A percentile compares a stretch with the other conserved stretches of the same genome.
phyloP scores from a whole-genome alignment of 2,888 invertebrate genomes.

The Tenthredo livida region DNA sequence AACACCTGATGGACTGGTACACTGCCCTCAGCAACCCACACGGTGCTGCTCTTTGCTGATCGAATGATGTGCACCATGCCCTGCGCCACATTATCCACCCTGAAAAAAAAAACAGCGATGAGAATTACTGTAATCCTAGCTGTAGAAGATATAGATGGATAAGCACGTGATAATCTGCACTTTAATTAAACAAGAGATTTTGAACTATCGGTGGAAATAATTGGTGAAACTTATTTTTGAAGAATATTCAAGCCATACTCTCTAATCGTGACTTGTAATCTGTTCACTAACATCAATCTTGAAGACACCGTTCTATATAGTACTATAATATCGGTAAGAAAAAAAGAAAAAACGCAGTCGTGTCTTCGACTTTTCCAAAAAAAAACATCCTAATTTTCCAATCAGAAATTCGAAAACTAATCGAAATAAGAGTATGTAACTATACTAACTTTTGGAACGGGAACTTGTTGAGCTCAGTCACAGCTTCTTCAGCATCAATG shows the following conservation, averaged over 20 bases:
- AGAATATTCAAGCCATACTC: neutral
- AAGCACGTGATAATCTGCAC: neutral
- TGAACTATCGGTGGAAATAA: neutral
- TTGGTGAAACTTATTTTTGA: neutral
- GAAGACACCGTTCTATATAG: neutral
- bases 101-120: neutral
- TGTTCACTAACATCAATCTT: too few species aligned
- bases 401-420: neutral
- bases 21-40: conserved; percentile 1
- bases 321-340: neutral
- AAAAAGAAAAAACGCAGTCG: neutral
- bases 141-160: neutral
- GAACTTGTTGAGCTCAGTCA: conserved; percentile 49
- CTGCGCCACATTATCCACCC: neutral
- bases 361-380: neutral
- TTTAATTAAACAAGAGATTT: neutral
- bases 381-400: neutral
- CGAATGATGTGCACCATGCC: conserved; percentile 28
- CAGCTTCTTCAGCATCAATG: conserved; percentile 54
- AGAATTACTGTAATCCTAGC: neutral
- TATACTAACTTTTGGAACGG: conserved; percentile 60
- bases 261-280: neutral
- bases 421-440: neutral
- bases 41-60: neutral
- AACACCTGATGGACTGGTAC: neutral